Evolutionary conservation across 2,113 vertebrate species (phyloP), one percentile per base, ranked within the genome.

Genomic region (Pterocles orientalis): DNA sequence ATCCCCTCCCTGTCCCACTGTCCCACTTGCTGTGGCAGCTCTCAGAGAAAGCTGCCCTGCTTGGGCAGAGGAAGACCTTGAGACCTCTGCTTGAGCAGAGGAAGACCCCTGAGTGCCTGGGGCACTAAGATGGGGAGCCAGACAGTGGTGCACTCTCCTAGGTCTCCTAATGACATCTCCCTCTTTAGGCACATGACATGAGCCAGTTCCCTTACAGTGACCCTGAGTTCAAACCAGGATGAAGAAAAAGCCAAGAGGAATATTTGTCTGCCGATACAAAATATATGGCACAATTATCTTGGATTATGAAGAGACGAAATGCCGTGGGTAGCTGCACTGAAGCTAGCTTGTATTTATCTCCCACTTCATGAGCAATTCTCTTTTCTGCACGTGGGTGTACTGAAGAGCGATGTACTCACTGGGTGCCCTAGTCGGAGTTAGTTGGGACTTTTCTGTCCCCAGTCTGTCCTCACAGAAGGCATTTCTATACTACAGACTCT

Each of bases 371-470:
- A 51, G 34, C 6, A 2, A 34, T 31, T 82, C 20, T 39, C 45
- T 65, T 65, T 75, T 65, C 24, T 60, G n/a, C 17, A n/a, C 0
- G 1, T 25, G 21, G 56, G 17, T 57, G 34, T 21, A 19, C 31
- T 60, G 29, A 25, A 33, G 50, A 61, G 18, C 5, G 2, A 26
- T 2, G 3, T 8, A 1, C 18, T 26, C 45, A 9, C 3, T 7
- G 53, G 4, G 2, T 33, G 15, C 62, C 61, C 36, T 58, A 16
- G 10, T 6, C 70, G 66, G 34, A 83, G 10, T 26, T 12, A 12
- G 29, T 10, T 16, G 53, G 23, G 26, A 8, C 18, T 36, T 50
- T 41, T 8, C 25, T 5, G 7, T 83, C 47, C 39, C 51, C 61
- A 29, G 6, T 2, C 36, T 62, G 53, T 31, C 47, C 24, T 62